Percentiles rank a stretch among this genome's conserved stretches.
Conservation (phyloP, 2,888 invertebrate species). For the Chaetoderma sp. region DNA sequence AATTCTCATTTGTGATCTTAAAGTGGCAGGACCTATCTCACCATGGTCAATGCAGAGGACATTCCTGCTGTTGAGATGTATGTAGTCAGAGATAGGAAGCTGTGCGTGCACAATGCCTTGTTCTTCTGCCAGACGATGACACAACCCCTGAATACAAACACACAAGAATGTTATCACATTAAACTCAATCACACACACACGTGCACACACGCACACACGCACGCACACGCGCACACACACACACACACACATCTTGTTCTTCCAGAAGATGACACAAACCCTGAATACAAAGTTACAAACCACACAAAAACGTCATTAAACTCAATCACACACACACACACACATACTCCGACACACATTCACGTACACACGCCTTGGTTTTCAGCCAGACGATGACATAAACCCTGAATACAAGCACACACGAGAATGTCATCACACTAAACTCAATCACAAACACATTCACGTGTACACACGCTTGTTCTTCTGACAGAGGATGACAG, state of each 20-base stretch:
- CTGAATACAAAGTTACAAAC: too few relatives aligned
- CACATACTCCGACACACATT: too few relatives aligned
- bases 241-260: too few relatives aligned
- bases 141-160: slow-evolving; percentile 78
- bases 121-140: slow-evolving; percentile 83
- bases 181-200: too few relatives aligned
- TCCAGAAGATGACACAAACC: too few relatives aligned
- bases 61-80: slow-evolving; percentile 91
- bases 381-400: slow-evolving; percentile 85
- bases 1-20: too few relatives aligned
- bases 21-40: slow-evolving; percentile 28
- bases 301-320: too few relatives aligned
- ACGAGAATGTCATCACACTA: neutral
- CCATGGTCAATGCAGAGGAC: slow-evolving; percentile 96
- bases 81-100: slow-evolving; percentile 88
- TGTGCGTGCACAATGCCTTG: slow-evolving; percentile 82
- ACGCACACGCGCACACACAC: too few relatives aligned
- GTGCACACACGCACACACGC: neutral
- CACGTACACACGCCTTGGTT: slow-evolving; percentile 84
- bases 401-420: slow-evolving; percentile 75
- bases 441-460: too few relatives aligned
- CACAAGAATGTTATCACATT: neutral
- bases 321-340: too few relatives aligned
- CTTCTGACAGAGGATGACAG: too few relatives aligned
- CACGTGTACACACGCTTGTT: too few relatives aligned